These are phyloP conservation scores for Hydroisotoma schaefferi DNA, from an alignment of 2,888 invertebrate species.

Conservation along the genomic window DNA sequence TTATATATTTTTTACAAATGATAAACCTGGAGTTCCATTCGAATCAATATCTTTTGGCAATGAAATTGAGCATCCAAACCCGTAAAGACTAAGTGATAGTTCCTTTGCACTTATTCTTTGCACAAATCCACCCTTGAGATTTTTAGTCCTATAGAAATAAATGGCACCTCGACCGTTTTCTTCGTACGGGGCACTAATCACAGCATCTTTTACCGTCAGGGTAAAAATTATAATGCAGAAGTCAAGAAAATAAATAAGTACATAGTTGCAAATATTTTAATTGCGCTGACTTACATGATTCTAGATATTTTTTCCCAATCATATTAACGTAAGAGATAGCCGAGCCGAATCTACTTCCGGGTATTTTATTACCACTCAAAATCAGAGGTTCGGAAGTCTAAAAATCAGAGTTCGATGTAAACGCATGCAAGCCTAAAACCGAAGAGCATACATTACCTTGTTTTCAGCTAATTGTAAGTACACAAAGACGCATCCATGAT, in stretches of 20 bases:
- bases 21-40: constrained; percentile 29
- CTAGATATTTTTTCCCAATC: constrained; percentile 3
- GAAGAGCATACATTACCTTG: no score
- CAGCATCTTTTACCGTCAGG: constrained; percentile 17
- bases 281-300: not conserved
- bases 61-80: constrained; percentile 30
- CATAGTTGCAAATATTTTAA: no score
- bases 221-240: not conserved
- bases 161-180: constrained; percentile 19
- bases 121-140: not conserved
- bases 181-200: constrained; percentile 35
- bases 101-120: constrained; percentile 21
- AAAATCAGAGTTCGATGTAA: no score
- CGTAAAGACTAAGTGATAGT: constrained; percentile 8
- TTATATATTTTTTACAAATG: not conserved
- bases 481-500: constrained; percentile 28
- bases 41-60: constrained; percentile 25
- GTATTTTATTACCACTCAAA: not conserved
- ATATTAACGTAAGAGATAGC: constrained; percentile 22
- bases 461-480: no score
- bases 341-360: constrained; percentile 24
- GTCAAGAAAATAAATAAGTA: no score
- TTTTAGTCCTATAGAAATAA: constrained; percentile 23
- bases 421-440: no score
- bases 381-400: no score